Conservation (phyloP, 1,140 invertebrate species). For the Drosophila bocki region DNA sequence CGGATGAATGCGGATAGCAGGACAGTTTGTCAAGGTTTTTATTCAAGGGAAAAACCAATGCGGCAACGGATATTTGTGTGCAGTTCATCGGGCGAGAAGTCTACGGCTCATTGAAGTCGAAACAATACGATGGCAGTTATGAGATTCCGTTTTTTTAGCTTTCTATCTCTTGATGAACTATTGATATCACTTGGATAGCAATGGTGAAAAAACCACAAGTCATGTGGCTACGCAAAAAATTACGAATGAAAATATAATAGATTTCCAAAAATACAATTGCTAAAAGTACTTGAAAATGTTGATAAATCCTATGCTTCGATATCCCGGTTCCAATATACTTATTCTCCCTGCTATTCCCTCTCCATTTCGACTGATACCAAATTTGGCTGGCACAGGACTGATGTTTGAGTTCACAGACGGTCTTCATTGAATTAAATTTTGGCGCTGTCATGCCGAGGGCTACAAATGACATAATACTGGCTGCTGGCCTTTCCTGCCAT, state of each 20-base stretch:
- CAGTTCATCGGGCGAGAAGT: constrained; percentile 36
- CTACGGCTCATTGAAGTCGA: constrained; percentile 60
- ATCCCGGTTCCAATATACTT: background rate
- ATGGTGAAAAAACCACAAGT: no score
- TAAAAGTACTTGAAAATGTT: no score
- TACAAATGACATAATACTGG: constrained; percentile 54
- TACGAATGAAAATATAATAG: no score
- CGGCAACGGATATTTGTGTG: constrained; percentile 45
- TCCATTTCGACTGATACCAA: background rate
- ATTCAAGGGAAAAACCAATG: constrained; percentile 7
- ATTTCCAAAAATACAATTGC: background rate
- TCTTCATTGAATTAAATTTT: constrained; percentile 54
- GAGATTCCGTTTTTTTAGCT: constrained; percentile 28
- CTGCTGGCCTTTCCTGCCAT: constrained; percentile 19
- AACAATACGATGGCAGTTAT: constrained; percentile 68
- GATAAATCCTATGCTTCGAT: background rate
- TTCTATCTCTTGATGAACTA: background rate
- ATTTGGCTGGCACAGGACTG: constrained; percentile 10
- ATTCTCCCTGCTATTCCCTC: no score
- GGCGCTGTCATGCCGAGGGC: constrained; percentile 24
- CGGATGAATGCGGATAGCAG: constrained; percentile 4
- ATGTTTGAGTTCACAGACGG: constrained; percentile 5
- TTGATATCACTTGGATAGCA: background rate
- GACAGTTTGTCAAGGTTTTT: constrained; percentile 42
- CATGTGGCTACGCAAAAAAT: no score